Conservation (phyloP, 2,888 invertebrate species). For the Hypena proboscidalis region DNA sequence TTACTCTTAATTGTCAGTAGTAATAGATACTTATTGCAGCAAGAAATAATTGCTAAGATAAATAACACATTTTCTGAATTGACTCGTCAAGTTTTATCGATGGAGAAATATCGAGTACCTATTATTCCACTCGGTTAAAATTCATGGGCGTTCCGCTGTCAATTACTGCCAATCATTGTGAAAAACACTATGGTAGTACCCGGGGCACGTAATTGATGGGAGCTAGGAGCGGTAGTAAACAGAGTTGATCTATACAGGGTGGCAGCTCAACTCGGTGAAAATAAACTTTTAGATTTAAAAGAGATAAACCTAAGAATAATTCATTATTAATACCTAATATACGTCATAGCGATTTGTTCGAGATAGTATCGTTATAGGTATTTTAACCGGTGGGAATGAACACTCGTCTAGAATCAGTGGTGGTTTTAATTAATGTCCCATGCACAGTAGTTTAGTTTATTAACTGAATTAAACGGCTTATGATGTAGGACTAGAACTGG, state of each 20-base stretch:
- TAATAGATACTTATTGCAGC: not conserved
- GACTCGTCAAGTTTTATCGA: constrained; percentile 27
- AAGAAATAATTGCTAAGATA: constrained; percentile 12
- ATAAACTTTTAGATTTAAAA: not conserved
- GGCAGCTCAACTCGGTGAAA: not conserved
- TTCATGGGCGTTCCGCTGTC: constrained; percentile 34
- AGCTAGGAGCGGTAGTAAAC: constrained; percentile 22
- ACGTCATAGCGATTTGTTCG: too few relatives aligned
- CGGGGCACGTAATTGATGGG: constrained; percentile 31
- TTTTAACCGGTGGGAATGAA: too few relatives aligned
- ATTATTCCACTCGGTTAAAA: constrained; percentile 29
- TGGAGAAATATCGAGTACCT: constrained; percentile 26
- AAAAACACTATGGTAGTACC: constrained; percentile 30
- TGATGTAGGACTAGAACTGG: too few relatives aligned
- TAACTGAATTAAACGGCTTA: too few relatives aligned
- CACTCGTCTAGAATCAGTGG: too few relatives aligned
- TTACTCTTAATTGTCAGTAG: too few relatives aligned
- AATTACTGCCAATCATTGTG: constrained; percentile 47
- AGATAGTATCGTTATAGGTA: too few relatives aligned
- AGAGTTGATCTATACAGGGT: constrained; percentile 2
- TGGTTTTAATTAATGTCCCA: too few relatives aligned
- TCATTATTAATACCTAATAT: too few relatives aligned
- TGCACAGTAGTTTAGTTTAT: too few relatives aligned
- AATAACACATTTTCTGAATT: constrained; percentile 26
- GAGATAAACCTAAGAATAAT: too few relatives aligned